Conservation (phyloP, 2,888 invertebrate species). For the Rhagophthalmus giganteus region DNA sequence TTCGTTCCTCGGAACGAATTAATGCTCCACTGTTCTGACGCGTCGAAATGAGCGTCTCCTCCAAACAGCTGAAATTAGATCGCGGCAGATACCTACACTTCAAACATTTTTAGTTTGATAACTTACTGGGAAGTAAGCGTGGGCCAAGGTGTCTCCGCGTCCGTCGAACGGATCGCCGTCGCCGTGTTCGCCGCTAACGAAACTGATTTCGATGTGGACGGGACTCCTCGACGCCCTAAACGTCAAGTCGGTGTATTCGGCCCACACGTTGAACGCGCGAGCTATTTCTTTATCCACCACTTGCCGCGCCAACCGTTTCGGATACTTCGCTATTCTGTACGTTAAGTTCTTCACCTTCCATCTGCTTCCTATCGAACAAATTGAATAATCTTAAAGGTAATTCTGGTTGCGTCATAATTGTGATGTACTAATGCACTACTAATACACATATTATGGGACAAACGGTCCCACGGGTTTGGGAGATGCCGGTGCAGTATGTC, state of each 20-base stretch:
- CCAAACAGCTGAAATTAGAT: conserved; percentile 83
- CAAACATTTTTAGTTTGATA: no score
- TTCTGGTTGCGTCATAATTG: no score
- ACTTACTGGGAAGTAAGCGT: conserved; percentile 84
- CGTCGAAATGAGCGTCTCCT: conserved; percentile 98
- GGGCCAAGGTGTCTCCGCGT: conserved; percentile 89
- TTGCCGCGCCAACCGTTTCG: conserved; percentile 67
- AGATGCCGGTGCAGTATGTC: no score
- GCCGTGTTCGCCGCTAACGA: conserved; percentile 89
- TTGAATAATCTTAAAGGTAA: no score
- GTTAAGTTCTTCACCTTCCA: conserved; percentile 91
- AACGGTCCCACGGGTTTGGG: no score
- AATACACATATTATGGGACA: no score
- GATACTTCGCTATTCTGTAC: conserved; percentile 89
- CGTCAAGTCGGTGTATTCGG: conserved; percentile 78
- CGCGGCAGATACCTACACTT: no score
- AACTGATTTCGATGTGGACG: conserved; percentile 84
- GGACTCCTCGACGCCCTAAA: conserved; percentile 76
- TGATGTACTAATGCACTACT: no score
- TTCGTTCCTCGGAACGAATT: conserved; percentile 83
- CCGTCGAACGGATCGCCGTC: conserved; percentile 97
- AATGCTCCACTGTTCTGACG: conserved; percentile 91
- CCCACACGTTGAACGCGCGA: conserved; percentile 87
- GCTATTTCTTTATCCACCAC: conserved; percentile 79
- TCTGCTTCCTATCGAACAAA: conserved; percentile 70